These are phyloP conservation scores for Diloba caeruleocephala DNA, from an alignment of 2,888 invertebrate genomes.

Conservation along the genomic window DNA sequence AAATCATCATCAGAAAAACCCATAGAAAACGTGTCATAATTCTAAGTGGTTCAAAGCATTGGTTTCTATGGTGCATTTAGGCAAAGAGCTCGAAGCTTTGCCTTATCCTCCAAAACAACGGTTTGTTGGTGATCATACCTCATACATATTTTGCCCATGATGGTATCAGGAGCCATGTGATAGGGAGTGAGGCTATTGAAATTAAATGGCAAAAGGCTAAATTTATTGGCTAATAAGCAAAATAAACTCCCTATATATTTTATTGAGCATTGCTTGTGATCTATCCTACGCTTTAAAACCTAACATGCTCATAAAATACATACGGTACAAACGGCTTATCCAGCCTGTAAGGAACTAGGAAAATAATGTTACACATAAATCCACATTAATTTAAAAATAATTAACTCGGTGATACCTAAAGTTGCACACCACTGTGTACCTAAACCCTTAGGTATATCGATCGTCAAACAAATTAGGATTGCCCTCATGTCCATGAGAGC, in stretches of 20 bases:
- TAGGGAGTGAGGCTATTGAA: background rate
- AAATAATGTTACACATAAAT: background rate
- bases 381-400: conserved; percentile 22
- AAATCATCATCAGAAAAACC: no score
- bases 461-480: conserved; percentile 67
- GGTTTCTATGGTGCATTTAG: background rate
- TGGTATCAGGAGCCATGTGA: conserved; percentile 4
- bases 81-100: conserved; percentile 12
- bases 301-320: no score
- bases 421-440: conserved; percentile 29
- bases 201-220: no score
- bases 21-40: background rate
- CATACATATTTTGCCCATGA: conserved; percentile 6
- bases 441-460: conserved; percentile 39
- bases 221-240: no score
- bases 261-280: background rate
- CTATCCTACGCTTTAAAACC: background rate
- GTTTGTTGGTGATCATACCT: background rate
- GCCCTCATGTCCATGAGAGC: conserved; percentile 75
- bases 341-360: no score
- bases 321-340: no score
- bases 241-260: no score
- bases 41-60: background rate
- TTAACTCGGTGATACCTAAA: conserved; percentile 28
- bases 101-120: background rate